Evolutionary conservation across 1,140 invertebrate species (phyloP), one percentile per base, ranked within the genome.

Genomic region (Panagrolaimus sp.): DNA sequence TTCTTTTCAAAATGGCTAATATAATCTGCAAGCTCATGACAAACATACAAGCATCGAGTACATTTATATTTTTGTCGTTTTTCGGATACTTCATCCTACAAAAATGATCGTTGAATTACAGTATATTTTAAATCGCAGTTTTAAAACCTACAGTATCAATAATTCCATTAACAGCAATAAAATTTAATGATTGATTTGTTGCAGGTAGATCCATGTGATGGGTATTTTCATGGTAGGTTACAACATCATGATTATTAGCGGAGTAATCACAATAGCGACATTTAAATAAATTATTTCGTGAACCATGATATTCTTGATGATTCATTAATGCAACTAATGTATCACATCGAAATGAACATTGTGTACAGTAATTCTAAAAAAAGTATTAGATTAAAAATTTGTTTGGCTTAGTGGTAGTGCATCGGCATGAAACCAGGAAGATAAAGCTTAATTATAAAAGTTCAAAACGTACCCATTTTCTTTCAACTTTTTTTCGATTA

Each of bases 241-340:
- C 51, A 27, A 57, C 51, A 16, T 57, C 51, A 20, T 27, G 20
- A 16, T 16, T 57, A 27, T 57, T 57, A 27, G 51, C 51, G n/a
- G 51, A 57, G n/a, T 57, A 57, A 20, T 57, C 51, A 57, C 51
- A 57, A 27, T 25, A 57, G 1, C 51, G 51, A 16, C 51, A 57
- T 16, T 57, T 57, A 16, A 57, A 57, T 11, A 57, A 11, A 20
- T 57, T 57, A 27, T 57, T 57, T 11, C 20, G 51, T 20, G 8
- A 25, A 20, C 27, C 51, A 20, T 57, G 51, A 16, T 57, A 57
- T 13, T 57, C 51, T 11, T 25, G 51, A 20, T 57, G 51, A 20
- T 57, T 57, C 51, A 57, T 57, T 25, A 57, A 27, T n/a, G 51
- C 51, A 11, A 57, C 51, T 9, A 23, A 8, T 20, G 51, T 57